Evolutionary conservation across 2,113 vertebrate species (phyloP).

Genomic region (Uria aalge): DNA sequence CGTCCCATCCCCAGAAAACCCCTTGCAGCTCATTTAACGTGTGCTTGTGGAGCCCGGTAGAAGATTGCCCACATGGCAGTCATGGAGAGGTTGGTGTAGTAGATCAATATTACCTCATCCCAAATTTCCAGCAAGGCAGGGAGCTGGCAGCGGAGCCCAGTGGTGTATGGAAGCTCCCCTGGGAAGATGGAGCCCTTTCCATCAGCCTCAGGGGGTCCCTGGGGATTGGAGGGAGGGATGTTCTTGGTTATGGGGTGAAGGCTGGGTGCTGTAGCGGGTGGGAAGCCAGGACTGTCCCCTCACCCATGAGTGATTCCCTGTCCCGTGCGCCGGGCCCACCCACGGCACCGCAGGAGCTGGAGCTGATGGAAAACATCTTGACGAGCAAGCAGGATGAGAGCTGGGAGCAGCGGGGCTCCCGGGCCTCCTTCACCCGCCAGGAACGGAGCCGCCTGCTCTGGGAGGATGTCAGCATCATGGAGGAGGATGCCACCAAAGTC

Average conservation of each 20-base stretch:
- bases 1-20: neutral
- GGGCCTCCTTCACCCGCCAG: slow-evolving; percentile 79
- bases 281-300: neutral
- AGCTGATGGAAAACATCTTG: slow-evolving; percentile 83
- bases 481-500: slow-evolving; percentile 89
- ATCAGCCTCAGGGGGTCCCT: neutral
- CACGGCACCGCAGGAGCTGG: slow-evolving; percentile 77
- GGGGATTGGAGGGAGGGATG: neutral
- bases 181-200: neutral
- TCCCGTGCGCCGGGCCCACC: neutral
- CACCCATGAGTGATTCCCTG: neutral
- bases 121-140: neutral
- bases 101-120: no score
- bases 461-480: slow-evolving; percentile 80
- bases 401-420: slow-evolving; percentile 80
- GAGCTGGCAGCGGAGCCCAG: rapidly evolving
- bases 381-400: slow-evolving; percentile 79
- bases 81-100: rapidly evolving
- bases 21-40: neutral
- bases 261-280: neutral
- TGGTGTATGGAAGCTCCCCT: neutral
- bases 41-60: rapidly evolving
- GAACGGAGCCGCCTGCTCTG: slow-evolving; percentile 88
- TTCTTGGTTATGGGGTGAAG: neutral
- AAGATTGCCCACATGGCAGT: neutral